Conservation (phyloP, 2,888 invertebrate genomes). For the Ochropacha duplaris region DNA sequence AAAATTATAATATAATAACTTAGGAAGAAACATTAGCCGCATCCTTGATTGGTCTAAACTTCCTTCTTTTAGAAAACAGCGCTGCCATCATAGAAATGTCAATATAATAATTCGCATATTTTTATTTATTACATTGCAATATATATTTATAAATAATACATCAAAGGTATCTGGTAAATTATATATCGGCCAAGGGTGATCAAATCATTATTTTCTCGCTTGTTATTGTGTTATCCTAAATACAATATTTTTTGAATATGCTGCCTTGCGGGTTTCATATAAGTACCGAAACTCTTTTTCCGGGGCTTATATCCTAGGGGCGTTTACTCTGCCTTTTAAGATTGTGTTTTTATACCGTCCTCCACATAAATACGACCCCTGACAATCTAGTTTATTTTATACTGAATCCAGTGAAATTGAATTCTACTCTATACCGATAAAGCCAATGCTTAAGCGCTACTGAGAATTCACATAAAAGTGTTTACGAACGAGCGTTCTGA, state of each 20-base stretch:
- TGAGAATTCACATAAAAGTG: slow-evolving; percentile 47
- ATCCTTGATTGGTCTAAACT: background rate
- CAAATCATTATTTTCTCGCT: slow-evolving; percentile 16
- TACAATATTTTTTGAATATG: slow-evolving; percentile 35
- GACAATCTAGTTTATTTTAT: slow-evolving; percentile 56
- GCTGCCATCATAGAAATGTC: too few relatives aligned
- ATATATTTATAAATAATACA: too few relatives aligned
- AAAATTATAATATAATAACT: background rate
- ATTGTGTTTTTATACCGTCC: slow-evolving; percentile 52
- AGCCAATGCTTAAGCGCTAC: slow-evolving; percentile 45
- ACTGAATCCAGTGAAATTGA: slow-evolving; percentile 53
- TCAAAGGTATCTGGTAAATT: too few relatives aligned
- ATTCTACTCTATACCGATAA: slow-evolving; percentile 46
- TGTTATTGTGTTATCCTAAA: slow-evolving; percentile 24
- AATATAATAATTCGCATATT: too few relatives aligned
- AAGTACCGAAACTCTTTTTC: slow-evolving; percentile 29
- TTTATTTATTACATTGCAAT: too few relatives aligned
- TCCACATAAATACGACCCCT: slow-evolving; percentile 52
- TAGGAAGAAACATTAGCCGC: background rate
- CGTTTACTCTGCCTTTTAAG: slow-evolving; percentile 47
- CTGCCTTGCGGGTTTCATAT: slow-evolving; percentile 25
- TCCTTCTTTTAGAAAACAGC: background rate
- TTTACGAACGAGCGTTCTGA: slow-evolving; percentile 39
- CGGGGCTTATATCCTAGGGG: slow-evolving; percentile 43
- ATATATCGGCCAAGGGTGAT: background rate